phyloP scores from a whole-genome alignment of 1,140 invertebrate species.

The Brachionus koreanus region DNA sequence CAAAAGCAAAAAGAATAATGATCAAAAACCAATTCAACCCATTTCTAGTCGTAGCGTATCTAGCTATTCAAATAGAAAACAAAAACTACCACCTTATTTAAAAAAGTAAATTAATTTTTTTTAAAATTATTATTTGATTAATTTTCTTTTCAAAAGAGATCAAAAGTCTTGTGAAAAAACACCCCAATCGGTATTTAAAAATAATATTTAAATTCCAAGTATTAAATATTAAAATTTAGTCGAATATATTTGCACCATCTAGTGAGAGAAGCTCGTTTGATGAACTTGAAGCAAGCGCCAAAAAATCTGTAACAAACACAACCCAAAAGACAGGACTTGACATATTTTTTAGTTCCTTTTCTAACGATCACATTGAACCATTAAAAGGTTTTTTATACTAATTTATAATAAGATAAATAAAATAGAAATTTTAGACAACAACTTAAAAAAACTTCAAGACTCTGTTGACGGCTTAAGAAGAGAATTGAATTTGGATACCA shows the following conservation, averaged over 20 bases:
- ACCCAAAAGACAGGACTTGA: background rate
- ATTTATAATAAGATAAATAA: background rate
- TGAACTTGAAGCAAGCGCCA: background rate
- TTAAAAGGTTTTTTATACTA: background rate
- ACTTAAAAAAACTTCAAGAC: conserved; percentile 21
- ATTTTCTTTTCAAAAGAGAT: background rate
- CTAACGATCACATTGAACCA: background rate
- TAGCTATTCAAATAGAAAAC: background rate
- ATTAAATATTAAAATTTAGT: background rate
- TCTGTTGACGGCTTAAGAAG: conserved; percentile 3
- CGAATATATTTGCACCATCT: conserved; percentile 3
- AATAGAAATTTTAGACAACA: background rate
- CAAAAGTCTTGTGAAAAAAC: background rate
- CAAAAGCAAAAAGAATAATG: background rate
- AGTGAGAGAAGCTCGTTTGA: conserved; percentile 17
- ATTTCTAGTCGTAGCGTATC: background rate
- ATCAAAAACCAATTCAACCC: background rate
- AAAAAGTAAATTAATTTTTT: background rate
- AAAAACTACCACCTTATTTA: conserved; percentile 22
- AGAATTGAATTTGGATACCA: background rate
- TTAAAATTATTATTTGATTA: background rate
- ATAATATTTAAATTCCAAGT: background rate
- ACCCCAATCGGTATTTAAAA: background rate
- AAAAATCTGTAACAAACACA: background rate
- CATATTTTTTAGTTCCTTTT: conserved; percentile 15